Evolutionary conservation across 1,140 invertebrate species (phyloP), one percentile per base, ranked within the genome.

Genomic region (Eumaeus atala): DNA sequence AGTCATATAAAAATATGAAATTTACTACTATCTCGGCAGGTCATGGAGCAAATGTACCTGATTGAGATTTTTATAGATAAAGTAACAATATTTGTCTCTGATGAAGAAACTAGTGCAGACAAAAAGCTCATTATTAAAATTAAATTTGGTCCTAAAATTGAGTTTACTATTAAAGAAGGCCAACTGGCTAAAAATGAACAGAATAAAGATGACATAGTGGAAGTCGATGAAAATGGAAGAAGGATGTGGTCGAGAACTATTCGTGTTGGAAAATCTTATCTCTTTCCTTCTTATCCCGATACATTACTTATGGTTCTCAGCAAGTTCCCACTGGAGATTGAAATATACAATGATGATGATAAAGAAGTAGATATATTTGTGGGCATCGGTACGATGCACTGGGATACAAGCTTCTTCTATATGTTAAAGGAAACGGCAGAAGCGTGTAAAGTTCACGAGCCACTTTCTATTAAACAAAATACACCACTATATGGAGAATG

Each of bases 21-120:
- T 28, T 28, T 28, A 28, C 21, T 28, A 28, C 21, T 28, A 71
- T 71, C 62, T 84, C 71, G 57, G 60, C 83, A 87, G 83, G 72
- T 87, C 74, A 87, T 87, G 83, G 81, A 87, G 75, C 84, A 87
- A 84, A 77, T 87, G 69, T 87, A 84, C 74, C 67, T 87, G 71
- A 50, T 87, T 61, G 84, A 87, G 61, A 84, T 87, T 74, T 83
- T 87, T 68, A 75, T 87, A 59, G 77, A 87, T 72, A 79, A 76
- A 69, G 71, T 87, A 9, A 79, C 80, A 21, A 67, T 87, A 60
- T 84, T 75, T 56, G 66, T 60, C 48, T 65, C 63, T 4, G 64
- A 76, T 18, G 76, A 76, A 50, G 63, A 69, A 21, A 74, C 67
- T 47, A 64, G 61, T n/a, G 74, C 68, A 10, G 69, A 75, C 56